Evolutionary conservation across 2,888 invertebrate genomes (phyloP).

Genomic region (Acanthosepion esculentum): DNA sequence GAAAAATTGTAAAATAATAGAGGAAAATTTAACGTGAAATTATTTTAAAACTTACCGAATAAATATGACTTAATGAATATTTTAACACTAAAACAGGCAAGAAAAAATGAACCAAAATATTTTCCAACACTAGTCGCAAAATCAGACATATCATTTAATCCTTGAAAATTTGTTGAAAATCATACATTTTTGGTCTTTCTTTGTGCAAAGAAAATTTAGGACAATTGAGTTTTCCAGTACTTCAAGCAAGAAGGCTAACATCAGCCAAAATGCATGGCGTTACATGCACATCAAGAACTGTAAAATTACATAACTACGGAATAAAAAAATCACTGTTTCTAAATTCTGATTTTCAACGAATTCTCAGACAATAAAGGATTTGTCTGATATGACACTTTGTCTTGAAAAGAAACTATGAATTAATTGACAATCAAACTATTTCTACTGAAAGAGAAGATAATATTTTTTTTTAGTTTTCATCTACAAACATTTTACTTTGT

Average conservation of each 20-base stretch:
- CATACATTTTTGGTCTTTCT: not conserved
- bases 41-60: too few species aligned
- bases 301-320: not conserved
- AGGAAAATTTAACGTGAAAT: too few species aligned
- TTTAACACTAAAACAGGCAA: too few species aligned
- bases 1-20: not conserved
- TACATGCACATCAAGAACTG: too few species aligned
- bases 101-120: too few species aligned
- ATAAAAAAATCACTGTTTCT: not conserved
- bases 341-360: not conserved
- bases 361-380: not conserved
- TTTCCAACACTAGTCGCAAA: not conserved
- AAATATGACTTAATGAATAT: too few species aligned
- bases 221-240: not conserved
- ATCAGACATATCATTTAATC: not conserved
- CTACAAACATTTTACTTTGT: too few species aligned
- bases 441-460: not conserved
- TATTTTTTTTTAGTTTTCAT: not conserved
- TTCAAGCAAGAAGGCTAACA: too few species aligned
- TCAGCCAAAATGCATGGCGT: too few species aligned
- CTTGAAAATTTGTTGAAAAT: not conserved
- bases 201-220: too few species aligned
- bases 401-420: not conserved
- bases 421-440: not conserved
- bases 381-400: not conserved